phyloP scores from a whole-genome alignment of 2,888 invertebrate species.

The Hemaris fuciformis region DNA sequence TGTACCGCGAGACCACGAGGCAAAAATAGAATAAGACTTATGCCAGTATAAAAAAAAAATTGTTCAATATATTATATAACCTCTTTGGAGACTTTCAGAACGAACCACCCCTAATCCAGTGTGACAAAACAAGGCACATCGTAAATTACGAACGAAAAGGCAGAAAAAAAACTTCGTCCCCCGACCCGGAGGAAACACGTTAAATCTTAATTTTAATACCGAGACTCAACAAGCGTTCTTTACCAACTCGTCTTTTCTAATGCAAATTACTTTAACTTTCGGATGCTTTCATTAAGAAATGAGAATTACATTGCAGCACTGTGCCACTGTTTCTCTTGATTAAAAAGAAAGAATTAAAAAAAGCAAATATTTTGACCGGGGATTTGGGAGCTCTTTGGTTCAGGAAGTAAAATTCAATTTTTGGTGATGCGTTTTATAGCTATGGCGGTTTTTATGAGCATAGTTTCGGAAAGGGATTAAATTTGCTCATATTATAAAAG shows the following conservation, averaged over 20 bases:
- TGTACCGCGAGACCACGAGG: no score
- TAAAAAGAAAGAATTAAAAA: slow-evolving; percentile 4
- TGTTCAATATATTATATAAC: background rate
- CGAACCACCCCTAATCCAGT: background rate
- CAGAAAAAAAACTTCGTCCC: slow-evolving; percentile 40
- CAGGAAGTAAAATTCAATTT: no score
- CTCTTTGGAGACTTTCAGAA: background rate
- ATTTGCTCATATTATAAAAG: no score
- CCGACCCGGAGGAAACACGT: slow-evolving; percentile 46
- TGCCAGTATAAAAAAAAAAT: background rate
- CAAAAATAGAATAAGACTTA: no score
- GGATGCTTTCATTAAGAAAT: slow-evolving; percentile 58
- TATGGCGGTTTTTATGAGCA: no score
- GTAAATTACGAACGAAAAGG: slow-evolving; percentile 4
- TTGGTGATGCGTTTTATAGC: no score
- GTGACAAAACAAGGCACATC: slow-evolving; percentile 4
- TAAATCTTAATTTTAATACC: slow-evolving; percentile 69
- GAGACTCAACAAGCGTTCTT: slow-evolving; percentile 44
- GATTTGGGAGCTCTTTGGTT: background rate
- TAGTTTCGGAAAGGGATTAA: no score
- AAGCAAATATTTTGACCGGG: background rate
- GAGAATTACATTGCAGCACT: slow-evolving; percentile 47
- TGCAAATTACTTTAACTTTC: slow-evolving; percentile 63
- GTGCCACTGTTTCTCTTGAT: slow-evolving; percentile 24
- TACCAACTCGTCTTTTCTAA: slow-evolving; percentile 51